phyloP scores from a whole-genome alignment of 1,140 invertebrate genomes.

The Drosophila miranda region DNA sequence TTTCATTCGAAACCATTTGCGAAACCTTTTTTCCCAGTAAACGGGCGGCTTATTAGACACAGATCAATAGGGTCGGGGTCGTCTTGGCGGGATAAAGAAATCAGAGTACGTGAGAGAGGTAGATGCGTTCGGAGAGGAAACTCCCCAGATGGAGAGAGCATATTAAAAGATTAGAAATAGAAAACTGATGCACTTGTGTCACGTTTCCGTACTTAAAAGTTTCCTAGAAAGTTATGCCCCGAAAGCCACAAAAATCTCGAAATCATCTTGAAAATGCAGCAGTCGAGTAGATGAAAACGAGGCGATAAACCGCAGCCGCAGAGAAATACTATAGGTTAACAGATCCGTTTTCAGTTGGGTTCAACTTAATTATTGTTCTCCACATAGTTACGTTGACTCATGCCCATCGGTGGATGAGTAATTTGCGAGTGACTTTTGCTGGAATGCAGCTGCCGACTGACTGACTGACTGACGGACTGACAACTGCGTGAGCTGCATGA shows the following conservation, averaged over 20 bases:
- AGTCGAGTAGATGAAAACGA: constrained; percentile 37
- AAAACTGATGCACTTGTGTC: constrained; percentile 59
- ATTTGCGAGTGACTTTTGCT: constrained; percentile 31
- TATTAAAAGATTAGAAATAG: constrained; percentile 77
- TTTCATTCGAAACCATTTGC: constrained; percentile 53
- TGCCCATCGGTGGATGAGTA: constrained; percentile 49
- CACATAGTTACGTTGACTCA: constrained; percentile 43
- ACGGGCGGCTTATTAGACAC: constrained; percentile 12
- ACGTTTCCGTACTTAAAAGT: constrained; percentile 68
- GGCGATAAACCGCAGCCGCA: constrained; percentile 45
- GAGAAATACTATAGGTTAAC: background rate
- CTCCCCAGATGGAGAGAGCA: constrained; percentile 46
- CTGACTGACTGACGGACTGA: background rate
- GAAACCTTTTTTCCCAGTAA: constrained; percentile 57
- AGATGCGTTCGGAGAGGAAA: constrained; percentile 35
- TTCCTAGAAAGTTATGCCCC: constrained; percentile 68
- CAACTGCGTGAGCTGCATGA: constrained; percentile 64
- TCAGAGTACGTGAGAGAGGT: constrained; percentile 61
- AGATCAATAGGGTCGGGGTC: constrained; percentile 60
- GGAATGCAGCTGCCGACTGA: constrained; percentile 7
- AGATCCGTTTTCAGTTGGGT: background rate
- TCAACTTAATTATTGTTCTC: constrained; percentile 45
- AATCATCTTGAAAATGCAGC: constrained; percentile 45
- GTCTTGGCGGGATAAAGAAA: constrained; percentile 60
- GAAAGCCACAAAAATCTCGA: constrained; percentile 42